Evolutionary conservation across 2,888 invertebrate genomes (phyloP), one percentile per base, ranked within the genome.

Genomic region (Idaea straminata): DNA sequence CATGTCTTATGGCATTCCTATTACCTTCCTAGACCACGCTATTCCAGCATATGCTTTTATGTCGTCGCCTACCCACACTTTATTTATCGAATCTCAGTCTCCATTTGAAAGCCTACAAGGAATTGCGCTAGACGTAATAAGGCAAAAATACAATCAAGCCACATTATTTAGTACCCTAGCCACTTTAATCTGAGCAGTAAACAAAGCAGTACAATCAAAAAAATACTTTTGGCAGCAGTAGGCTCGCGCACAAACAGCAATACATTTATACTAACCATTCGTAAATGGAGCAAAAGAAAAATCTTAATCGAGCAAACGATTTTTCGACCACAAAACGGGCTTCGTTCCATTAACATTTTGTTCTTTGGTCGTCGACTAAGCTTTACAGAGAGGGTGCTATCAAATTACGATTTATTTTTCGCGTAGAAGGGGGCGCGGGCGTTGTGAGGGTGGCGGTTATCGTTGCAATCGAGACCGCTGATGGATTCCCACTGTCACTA

Each of bases 401-500:
- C 79, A 86, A 88, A 87, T 85, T 84, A 85, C 84, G 77, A 84
- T 88, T 86, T 88, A 84, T 85, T 82, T 82, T 81, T 76, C 75
- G 68, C 62, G 66, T 68, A 60, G 64, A 62, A 64, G 64, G 66
- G 69, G 64, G 72, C 65, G 69, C 65, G 74, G 74, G 70, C 67
- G 67, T 72, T 64, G 66, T 64, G 69, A 72, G 74, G 72, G 67
- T 64, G 72, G 73, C 65, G 78, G 81, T 83, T 84, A 84, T 84
- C 85, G 80, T 73, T 77, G 79, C 83, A 83, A 87, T 86, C 84
- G 83, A 81, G 79, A 76, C 82, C 84, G 76, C 84, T 88, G 88
- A 90, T 89, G 87, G 86, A 88, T 90, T 85, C 84, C 75, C 80
- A 85, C 82, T 86, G 88, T 87, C 87, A 85, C 83, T 76, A 76